These are phyloP conservation scores for Glyphotaelius pellucidus DNA, from an alignment of 2,888 invertebrate species.

Conservation along the genomic window DNA sequence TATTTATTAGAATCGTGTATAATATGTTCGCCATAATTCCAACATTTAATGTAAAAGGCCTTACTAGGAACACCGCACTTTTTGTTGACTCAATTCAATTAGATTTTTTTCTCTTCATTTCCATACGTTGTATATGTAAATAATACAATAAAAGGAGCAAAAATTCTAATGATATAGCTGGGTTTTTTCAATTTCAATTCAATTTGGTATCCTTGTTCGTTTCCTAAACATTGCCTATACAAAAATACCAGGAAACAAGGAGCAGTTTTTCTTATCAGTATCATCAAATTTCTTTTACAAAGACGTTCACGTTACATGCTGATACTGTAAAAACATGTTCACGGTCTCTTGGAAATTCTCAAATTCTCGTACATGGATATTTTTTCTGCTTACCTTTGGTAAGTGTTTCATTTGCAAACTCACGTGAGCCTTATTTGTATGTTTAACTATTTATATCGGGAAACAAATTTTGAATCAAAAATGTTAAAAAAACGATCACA, in stretches of 20 bases:
- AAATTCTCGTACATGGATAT: not conserved
- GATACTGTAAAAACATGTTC: not conserved
- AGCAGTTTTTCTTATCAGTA: constrained; percentile 56
- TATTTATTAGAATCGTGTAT: not conserved
- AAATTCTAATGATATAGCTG: not conserved
- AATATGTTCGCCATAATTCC: not conserved
- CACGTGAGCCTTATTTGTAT: not conserved
- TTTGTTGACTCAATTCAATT: not conserved
- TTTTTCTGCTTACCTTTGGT: not conserved
- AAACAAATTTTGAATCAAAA: not conserved
- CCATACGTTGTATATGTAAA: not conserved
- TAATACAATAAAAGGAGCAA: not conserved
- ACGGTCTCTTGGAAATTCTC: not conserved
- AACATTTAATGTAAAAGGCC: not conserved
- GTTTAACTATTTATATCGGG: not conserved
- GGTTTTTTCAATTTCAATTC: constrained; percentile 48
- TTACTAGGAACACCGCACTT: not conserved
- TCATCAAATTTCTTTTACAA: constrained; percentile 61
- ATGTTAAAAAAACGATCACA: not conserved
- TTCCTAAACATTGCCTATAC: not conserved
- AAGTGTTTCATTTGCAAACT: not conserved
- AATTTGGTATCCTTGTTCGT: constrained; percentile 46
- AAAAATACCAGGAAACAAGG: not conserved
- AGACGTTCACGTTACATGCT: constrained; percentile 16
- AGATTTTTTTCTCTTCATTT: not conserved